Evolutionary conservation across 1,140 invertebrate genomes (phyloP).

Genomic region (Bicyclus anynana): DNA sequence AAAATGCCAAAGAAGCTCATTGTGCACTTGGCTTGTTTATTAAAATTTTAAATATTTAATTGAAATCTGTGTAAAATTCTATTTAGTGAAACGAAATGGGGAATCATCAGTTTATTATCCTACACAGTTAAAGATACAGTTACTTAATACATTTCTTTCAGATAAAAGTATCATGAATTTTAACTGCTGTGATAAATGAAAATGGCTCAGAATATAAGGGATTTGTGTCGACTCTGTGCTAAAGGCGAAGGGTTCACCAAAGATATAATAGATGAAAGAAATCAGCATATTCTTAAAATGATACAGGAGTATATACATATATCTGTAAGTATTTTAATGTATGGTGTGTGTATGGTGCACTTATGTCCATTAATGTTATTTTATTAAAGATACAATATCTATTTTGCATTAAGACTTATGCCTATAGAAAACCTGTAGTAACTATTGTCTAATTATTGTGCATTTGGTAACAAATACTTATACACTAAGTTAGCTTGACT

Average conservation of each 20-base stretch:
- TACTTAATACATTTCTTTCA: not conserved
- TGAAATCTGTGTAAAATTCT: not conserved
- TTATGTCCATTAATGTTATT: too few species aligned
- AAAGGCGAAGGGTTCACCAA: conserved; percentile 59
- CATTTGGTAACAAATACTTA: too few species aligned
- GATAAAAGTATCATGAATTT: conserved; percentile 1
- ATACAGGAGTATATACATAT: conserved; percentile 63
- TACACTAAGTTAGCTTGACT: too few species aligned
- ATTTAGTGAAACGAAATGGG: not conserved
- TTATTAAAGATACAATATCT: too few species aligned
- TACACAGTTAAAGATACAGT: not conserved
- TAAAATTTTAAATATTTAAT: too few species aligned
- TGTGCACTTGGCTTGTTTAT: too few species aligned
- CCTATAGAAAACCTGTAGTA: too few species aligned
- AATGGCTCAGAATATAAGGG: conserved; percentile 52
- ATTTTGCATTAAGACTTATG: too few species aligned
- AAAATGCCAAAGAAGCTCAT: too few species aligned
- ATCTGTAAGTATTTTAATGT: conserved; percentile 56
- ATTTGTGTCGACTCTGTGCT: conserved; percentile 70
- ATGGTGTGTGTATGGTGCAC: too few species aligned
- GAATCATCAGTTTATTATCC: not conserved
- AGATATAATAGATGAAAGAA: conserved; percentile 59
- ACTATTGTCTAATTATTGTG: too few species aligned
- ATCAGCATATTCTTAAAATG: conserved; percentile 57
- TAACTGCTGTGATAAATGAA: conserved; percentile 20